Conservation (phyloP, 2,113 vertebrate species). For the Ammodytes marinus region DNA sequence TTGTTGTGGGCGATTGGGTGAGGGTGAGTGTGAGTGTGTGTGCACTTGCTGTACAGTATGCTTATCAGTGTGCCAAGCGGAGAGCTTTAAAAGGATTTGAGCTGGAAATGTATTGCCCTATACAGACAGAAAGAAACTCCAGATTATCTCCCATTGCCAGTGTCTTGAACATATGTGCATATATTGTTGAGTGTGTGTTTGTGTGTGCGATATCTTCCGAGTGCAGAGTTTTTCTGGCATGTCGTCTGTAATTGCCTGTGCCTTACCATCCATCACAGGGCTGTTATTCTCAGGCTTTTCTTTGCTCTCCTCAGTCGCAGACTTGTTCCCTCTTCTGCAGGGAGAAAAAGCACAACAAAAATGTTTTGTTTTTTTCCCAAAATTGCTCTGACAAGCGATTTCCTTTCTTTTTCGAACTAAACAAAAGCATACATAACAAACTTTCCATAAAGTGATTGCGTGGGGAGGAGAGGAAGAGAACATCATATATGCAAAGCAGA, state of each 20-base stretch:
- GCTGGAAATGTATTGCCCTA: constrained; percentile 39
- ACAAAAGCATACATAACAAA: constrained; percentile 71
- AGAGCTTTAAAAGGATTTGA: constrained; percentile 60
- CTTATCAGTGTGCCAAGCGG: constrained; percentile 58
- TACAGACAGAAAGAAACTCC: constrained; percentile 48
- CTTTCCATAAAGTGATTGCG: constrained; percentile 70
- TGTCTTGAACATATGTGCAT: constrained; percentile 50
- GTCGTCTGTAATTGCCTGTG: constrained; percentile 68
- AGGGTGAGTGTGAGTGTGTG: constrained; percentile 6
- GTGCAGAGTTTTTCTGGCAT: constrained; percentile 41
- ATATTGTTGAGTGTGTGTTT: constrained; percentile 29
- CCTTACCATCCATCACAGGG: constrained; percentile 65
- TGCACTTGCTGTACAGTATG: constrained; percentile 33
- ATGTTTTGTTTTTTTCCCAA: constrained; percentile 56
- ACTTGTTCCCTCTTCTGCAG: constrained; percentile 60
- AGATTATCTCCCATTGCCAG: constrained; percentile 65
- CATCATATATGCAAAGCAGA: constrained; percentile 72
- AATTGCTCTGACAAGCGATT: constrained; percentile 64
- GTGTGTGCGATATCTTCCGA: constrained; percentile 33
- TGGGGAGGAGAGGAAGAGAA: constrained; percentile 59
- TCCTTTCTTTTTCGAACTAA: constrained; percentile 39
- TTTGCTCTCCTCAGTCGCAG: constrained; percentile 58
- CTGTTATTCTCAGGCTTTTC: constrained; percentile 50
- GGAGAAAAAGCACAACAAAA: constrained; percentile 30
- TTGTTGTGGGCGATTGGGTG: constrained; percentile 26